Conservation (phyloP, 2,888 invertebrate genomes). For the Salticus scenicus region DNA sequence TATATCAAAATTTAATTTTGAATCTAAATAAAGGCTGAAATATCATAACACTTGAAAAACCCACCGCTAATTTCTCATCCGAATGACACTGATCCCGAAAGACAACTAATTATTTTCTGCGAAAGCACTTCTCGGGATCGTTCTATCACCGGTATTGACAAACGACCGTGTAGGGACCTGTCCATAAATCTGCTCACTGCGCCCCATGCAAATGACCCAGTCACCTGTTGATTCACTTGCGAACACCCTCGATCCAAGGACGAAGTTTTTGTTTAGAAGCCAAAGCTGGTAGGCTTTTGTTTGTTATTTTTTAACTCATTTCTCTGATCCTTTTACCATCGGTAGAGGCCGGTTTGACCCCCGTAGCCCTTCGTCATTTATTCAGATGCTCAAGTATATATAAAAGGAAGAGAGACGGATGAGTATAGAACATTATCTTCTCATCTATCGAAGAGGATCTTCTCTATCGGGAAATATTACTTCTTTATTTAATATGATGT, state of each 20-base stretch:
- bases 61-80: neutral
- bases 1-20: no score
- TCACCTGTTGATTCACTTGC: slow-evolving; percentile 59
- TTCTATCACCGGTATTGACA: slow-evolving; percentile 4
- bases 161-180: neutral
- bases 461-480: no score
- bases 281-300: neutral
- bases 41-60: no score
- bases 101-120: neutral
- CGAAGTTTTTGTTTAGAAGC: neutral
- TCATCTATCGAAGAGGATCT: neutral
- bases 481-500: neutral
- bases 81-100: neutral
- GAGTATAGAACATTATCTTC: neutral
- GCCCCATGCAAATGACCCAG: slow-evolving; percentile 39
- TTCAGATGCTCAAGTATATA: neutral
- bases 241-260: slow-evolving; percentile 2
- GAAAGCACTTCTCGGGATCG: neutral
- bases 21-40: no score
- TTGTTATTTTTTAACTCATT: neutral
- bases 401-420: neutral
- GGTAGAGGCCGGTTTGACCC: neutral
- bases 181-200: slow-evolving; percentile 1
- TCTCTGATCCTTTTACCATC: neutral
- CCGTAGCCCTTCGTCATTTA: neutral